Evolutionary conservation across 35 echinoderm and acorn worm genomes (phyloP).

Genomic region (Eucidaris tribuloides): DNA sequence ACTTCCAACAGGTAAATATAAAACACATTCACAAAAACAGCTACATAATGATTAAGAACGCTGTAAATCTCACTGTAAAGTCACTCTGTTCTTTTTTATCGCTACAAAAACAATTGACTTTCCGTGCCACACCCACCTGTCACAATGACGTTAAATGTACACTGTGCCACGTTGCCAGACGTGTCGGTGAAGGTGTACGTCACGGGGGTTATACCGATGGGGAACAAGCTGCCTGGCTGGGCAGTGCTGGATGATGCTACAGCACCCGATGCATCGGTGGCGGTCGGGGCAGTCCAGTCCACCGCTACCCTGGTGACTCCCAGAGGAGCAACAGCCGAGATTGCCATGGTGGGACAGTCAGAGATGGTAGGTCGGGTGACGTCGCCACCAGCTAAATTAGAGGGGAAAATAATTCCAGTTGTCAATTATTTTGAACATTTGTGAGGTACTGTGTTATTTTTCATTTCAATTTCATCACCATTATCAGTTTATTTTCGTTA

Average conservation of each 20-base stretch:
- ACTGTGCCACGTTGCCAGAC: conserved; percentile 13
- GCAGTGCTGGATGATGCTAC: neutral
- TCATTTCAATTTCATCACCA: neutral
- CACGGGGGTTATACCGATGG: conserved; percentile 19
- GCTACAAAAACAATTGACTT: neutral
- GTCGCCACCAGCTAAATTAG: neutral
- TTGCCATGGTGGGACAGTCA: neutral
- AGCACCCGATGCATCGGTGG: conserved; percentile 17
- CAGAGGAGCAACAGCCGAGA: conserved; percentile 14
- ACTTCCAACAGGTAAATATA: neutral
- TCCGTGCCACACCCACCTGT: neutral
- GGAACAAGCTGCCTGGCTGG: conserved; percentile 2
- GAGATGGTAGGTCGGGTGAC: neutral
- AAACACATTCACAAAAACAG: neutral
- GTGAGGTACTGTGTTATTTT: neutral
- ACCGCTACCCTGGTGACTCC: neutral
- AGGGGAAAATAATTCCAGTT: neutral
- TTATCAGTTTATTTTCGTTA: neutral
- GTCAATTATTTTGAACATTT: neutral
- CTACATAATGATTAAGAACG: neutral
- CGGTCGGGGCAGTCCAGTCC: conserved; percentile 12
- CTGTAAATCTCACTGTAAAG: neutral
- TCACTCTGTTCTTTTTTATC: neutral
- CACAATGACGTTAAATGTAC: conserved; percentile 41
- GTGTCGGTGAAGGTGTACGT: conserved; percentile 38